Percentiles rank a stretch among this genome's conserved stretches.
phyloP scores from a whole-genome alignment of 2,113 vertebrate genomes.

The Nematolebias whitei region DNA sequence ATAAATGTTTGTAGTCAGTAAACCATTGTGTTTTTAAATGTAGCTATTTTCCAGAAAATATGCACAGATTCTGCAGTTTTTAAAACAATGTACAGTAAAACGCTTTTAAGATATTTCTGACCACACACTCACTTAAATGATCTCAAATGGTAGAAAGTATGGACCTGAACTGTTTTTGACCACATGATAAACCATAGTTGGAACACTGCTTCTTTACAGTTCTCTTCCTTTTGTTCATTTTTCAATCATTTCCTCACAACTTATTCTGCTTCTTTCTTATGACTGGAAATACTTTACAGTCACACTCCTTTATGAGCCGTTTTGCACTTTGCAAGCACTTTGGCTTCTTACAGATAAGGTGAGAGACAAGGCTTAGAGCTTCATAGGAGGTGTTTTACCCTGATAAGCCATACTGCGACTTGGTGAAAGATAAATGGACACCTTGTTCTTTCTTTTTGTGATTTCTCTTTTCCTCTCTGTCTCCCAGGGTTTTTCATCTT shows the following conservation, averaged over 20 bases:
- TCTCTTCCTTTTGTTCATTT: not conserved
- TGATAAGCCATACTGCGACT: constrained; percentile 50
- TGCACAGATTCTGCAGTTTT: no score
- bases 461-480: constrained; percentile 35
- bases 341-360: constrained; percentile 38
- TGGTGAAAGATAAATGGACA: constrained; percentile 58
- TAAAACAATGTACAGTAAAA: no score
- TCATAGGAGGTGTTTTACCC: constrained; percentile 43
- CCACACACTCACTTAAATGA: not conserved
- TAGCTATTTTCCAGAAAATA: no score
- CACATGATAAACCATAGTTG: not conserved
- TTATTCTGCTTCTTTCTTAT: constrained; percentile 2
- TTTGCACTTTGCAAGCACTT: constrained; percentile 48
- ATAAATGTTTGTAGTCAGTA: no score
- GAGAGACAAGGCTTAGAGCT: constrained; percentile 43
- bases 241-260: constrained; percentile 15
- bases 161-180: not conserved
- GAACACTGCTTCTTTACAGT: not conserved
- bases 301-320: constrained; percentile 40
- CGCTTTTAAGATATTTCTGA: not conserved
- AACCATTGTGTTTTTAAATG: no score
- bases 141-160: not conserved
- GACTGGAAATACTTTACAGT: constrained; percentile 29
- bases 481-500: constrained; percentile 60
- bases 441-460: constrained; percentile 48